Conservation (phyloP, 2,888 invertebrate species). For the Andrena bucephala region DNA sequence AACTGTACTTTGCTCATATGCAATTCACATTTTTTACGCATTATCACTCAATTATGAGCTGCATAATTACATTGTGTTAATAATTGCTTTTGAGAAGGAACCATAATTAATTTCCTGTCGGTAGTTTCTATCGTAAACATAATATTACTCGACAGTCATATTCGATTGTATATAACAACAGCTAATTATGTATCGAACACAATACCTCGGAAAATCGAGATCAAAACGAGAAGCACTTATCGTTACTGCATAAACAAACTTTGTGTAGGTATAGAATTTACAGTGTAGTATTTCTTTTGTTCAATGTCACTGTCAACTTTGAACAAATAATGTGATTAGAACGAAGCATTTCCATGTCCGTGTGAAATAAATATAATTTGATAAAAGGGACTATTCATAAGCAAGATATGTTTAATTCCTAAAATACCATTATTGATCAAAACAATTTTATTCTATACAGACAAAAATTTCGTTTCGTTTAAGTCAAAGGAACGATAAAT, state of each 20-base stretch:
- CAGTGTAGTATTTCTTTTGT: slow-evolving; percentile 32
- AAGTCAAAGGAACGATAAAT: too few species aligned
- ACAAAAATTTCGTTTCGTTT: too few species aligned
- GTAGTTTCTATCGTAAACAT: neutral
- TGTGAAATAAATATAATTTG: too few species aligned
- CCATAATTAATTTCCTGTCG: neutral
- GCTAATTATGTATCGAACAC: slow-evolving; percentile 23
- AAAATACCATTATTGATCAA: neutral
- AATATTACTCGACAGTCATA: slow-evolving; percentile 4
- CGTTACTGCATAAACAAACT: slow-evolving; percentile 41
- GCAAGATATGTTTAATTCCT: neutral
- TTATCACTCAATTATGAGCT: neutral
- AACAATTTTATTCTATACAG: too few species aligned
- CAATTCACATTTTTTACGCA: neutral
- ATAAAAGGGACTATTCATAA: too few species aligned
- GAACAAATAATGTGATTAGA: neutral
- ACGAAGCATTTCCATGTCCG: neutral
- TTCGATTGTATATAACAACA: neutral
- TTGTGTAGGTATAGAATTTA: slow-evolving; percentile 29
- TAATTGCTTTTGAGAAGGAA: neutral
- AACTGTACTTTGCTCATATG: too few species aligned
- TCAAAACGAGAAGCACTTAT: slow-evolving; percentile 55
- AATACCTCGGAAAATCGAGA: slow-evolving; percentile 38
- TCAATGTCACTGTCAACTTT: slow-evolving; percentile 28
- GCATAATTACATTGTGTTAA: neutral